Percentiles rank a stretch among this genome's conserved stretches.
Conservation (phyloP, 2,797 vertebrate species). For the Cetoscarus ocellatus region DNA sequence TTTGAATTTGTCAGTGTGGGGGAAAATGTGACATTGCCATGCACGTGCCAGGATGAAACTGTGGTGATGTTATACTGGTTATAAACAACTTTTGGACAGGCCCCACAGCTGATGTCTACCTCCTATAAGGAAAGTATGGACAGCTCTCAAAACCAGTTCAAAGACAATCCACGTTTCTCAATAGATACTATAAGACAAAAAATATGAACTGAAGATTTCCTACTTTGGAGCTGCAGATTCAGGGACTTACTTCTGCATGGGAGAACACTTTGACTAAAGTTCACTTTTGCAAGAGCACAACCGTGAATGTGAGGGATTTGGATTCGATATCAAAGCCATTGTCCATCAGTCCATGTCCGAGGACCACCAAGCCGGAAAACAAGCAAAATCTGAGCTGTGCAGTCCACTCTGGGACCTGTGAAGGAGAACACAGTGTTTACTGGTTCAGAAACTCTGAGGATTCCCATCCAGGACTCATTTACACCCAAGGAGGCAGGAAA, state of each 20-base stretch:
- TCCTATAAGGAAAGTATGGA: not conserved
- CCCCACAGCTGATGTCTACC: constrained; percentile 25
- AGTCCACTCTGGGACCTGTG: not conserved
- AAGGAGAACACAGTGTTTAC: constrained; percentile 48
- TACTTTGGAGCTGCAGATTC: constrained; percentile 45
- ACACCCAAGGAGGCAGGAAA: constrained; percentile 38
- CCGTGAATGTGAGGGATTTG: constrained; percentile 9
- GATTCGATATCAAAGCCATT: constrained; percentile 2
- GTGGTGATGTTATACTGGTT: constrained; percentile 46
- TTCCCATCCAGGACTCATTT: constrained; percentile 27
- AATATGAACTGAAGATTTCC: constrained; percentile 22
- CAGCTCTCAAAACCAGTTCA: constrained; percentile 15
- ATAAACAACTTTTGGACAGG: constrained; percentile 42
- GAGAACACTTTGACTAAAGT: constrained; percentile 4
- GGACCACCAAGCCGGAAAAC: not conserved
- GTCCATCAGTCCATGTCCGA: constrained; percentile 32
- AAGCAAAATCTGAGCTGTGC: not conserved
- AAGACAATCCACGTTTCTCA: constrained; percentile 3
- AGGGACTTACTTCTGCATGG: constrained; percentile 47
- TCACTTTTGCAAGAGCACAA: constrained; percentile 8
- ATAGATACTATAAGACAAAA: not conserved
- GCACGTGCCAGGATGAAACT: not conserved
- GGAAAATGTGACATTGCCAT: constrained; percentile 21
- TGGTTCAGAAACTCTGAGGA: constrained; percentile 57
- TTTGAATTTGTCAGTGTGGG: constrained; percentile 25